phyloP scores from a whole-genome alignment of 2,888 invertebrate genomes.

The Tenthredo notha region DNA sequence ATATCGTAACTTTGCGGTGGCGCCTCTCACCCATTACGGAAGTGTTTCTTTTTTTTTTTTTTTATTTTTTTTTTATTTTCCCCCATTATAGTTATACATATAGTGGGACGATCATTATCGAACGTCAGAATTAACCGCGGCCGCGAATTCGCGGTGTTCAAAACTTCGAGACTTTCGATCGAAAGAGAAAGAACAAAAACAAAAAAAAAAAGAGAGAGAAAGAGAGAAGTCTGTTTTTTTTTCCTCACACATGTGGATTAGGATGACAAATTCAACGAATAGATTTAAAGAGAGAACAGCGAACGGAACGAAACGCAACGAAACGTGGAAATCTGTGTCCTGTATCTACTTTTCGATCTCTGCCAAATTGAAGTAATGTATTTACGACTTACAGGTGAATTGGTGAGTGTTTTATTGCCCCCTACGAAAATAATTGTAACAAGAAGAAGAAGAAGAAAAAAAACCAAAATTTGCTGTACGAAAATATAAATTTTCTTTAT shows the following conservation, averaged over 20 bases:
- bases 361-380: neutral
- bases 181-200: neutral
- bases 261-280: neutral
- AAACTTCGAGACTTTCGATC: neutral
- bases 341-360: neutral
- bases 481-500: neutral
- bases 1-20: neutral
- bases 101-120: neutral
- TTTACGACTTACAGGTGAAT: slow-evolving; percentile 5
- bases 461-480: neutral
- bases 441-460: neutral
- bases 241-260: neutral
- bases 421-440: too few relatives aligned
- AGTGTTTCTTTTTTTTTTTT: neutral
- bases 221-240: neutral
- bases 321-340: neutral
- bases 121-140: neutral
- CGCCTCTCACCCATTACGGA: neutral
- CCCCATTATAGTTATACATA: too few relatives aligned
- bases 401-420: neutral
- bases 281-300: neutral
- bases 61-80: too few relatives aligned
- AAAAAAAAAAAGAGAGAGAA: neutral
- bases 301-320: neutral
- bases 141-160: neutral